Conservation (phyloP, 2,888 invertebrate species). For the Pheosia gnoma region DNA sequence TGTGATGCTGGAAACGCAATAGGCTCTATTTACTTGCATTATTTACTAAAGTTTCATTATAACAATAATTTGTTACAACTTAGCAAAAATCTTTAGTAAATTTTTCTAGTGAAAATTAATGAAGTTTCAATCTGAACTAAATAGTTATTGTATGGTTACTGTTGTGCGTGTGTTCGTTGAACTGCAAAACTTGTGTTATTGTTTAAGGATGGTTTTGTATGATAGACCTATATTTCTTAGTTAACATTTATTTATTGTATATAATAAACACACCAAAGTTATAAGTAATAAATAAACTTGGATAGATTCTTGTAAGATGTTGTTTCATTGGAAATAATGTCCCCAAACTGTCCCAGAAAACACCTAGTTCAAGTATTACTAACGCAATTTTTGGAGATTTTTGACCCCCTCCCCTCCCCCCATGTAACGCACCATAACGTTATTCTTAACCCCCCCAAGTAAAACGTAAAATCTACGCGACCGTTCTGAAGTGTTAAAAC, state of each 20-base stretch:
- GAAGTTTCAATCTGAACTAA: conserved; percentile 26
- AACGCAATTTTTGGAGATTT: too few relatives aligned
- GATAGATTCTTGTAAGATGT: conserved; percentile 71
- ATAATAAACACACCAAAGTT: conserved; percentile 83
- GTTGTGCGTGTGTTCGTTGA: conserved; percentile 46
- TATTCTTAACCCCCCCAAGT: too few relatives aligned
- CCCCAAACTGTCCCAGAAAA: conserved; percentile 2
- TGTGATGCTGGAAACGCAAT: conserved; percentile 18
- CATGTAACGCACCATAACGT: too few relatives aligned
- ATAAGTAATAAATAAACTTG: conserved; percentile 79
- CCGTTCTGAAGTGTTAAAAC: too few relatives aligned
- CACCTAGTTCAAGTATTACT: too few relatives aligned
- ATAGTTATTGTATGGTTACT: conserved; percentile 39
- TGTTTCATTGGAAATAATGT: conserved; percentile 55
- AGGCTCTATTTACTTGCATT: conserved; percentile 23
- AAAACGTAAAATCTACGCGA: too few relatives aligned
- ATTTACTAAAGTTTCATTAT: conserved; percentile 28
- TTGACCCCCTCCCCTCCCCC: too few relatives aligned
- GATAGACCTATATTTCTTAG: conserved; percentile 65
- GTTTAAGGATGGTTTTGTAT: conserved; percentile 63
- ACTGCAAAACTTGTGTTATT: conserved; percentile 50
- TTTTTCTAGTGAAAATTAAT: conserved; percentile 41
- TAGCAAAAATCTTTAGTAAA: conserved; percentile 60
- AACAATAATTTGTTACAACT: conserved; percentile 46
- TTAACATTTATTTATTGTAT: conserved; percentile 78